Base-by-base conservation (phyloP, 2,113 vertebrate genomes). In the Sinocyclocheilus anophthalmus region DNA sequence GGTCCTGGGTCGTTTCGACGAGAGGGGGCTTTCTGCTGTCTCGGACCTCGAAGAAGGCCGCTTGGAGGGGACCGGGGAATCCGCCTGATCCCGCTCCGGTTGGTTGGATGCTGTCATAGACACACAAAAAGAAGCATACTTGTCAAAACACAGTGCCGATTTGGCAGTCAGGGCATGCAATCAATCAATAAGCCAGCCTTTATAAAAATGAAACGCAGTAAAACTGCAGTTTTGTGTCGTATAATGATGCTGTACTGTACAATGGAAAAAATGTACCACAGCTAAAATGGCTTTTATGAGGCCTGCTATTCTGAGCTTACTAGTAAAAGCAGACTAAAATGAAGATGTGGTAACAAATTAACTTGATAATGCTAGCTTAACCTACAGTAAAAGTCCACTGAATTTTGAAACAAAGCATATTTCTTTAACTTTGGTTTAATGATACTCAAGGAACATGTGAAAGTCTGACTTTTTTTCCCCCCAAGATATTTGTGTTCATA, bases 1-100 rank as follows among this genome's bases (percentile, higher is more conserved):
- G 72, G 96, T 95, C 94, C 96, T 96, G 45, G 97, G 95, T 93
- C 97, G 96, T 91, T 98, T 99, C 0, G 95, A 96, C 90, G 97
- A 94, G 70, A 97, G 94, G 59, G 96, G 94, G 0, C 95, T 96
- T 91, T 98, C 97, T 0, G 96, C 95, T 83, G 94, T 93, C 91
- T 95, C 95, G 53, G 96, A 95, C 90, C 92, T 91, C 1, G 96
- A 97, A 0, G 96, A 93, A 84, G 96, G 92, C 90, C 96, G 94
- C 91, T 97, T 99, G 86, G 96, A 95, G 88, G 96, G 92, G 61
- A 95, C 89, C 1, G 97, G 95, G 90, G 96, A 95, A 78, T 96
- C 97, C 3, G 96, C 93, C 93, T 94, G 95, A 91, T 97, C 96
- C 92, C 95, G 96, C 91, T 98, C 98, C 90, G 93, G 92, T 87